These are phyloP conservation scores for Drosophila nr. perissopoda DNA, from an alignment of 2,888 invertebrate genomes.

Conservation along the genomic window DNA sequence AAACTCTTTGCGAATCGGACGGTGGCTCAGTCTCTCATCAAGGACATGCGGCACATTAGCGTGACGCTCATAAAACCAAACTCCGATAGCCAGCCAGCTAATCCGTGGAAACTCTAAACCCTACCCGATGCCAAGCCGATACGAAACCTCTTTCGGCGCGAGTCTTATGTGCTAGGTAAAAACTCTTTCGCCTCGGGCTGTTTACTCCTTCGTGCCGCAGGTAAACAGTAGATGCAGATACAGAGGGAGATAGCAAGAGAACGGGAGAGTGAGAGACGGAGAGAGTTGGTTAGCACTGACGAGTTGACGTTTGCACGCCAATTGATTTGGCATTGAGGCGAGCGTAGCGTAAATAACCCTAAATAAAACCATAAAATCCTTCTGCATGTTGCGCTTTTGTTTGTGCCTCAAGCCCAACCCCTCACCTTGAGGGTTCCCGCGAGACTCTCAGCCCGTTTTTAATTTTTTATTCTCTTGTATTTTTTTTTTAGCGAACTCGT, in stretches of 20 bases:
- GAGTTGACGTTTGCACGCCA: conserved; percentile 76
- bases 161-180: conserved; percentile 56
- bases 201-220: conserved; percentile 55
- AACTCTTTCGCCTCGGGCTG: conserved; percentile 68
- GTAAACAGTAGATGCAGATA: conserved; percentile 17
- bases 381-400: conserved; percentile 77
- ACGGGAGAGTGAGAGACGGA: not conserved
- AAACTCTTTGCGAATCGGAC: conserved; percentile 80
- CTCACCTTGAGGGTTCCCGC: conserved; percentile 61
- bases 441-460: conserved; percentile 11
- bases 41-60: conserved; percentile 74
- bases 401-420: conserved; percentile 51
- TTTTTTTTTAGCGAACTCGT: conserved; percentile 68
- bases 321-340: conserved; percentile 77
- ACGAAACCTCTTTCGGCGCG: conserved; percentile 78
- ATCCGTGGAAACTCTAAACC: conserved; percentile 78
- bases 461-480: conserved; percentile 15
- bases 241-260: not conserved
- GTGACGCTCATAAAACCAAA: conserved; percentile 66
- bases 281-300: conserved; percentile 23
- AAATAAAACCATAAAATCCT: conserved; percentile 84
- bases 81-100: conserved; percentile 45
- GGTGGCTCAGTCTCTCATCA: conserved; percentile 52
- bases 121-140: conserved; percentile 47
- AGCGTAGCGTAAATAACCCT: conserved; percentile 77